Conservation (phyloP, 2,888 invertebrate genomes). For the Spisula subtruncata region DNA sequence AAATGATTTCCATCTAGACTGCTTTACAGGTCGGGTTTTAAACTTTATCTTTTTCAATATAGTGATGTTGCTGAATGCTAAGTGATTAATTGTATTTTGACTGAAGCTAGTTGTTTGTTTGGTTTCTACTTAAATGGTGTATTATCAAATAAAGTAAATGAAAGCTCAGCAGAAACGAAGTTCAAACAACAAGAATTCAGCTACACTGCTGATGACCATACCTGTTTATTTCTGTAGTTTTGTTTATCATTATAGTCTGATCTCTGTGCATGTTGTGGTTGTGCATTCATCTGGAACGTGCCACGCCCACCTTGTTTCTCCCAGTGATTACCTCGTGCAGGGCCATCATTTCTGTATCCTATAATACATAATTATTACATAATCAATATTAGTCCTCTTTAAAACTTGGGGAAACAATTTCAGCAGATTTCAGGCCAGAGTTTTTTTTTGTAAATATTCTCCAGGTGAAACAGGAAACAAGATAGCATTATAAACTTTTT, state of each 20-base stretch:
- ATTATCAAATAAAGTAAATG: too few relatives aligned
- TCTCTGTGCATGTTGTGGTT: slow-evolving; percentile 19
- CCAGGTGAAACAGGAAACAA: not conserved
- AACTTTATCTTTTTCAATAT: too few relatives aligned
- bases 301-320: slow-evolving; percentile 30
- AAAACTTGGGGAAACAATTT: not conserved
- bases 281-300: slow-evolving; percentile 27
- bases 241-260: slow-evolving; percentile 19
- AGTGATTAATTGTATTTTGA: too few relatives aligned
- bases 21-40: too few relatives aligned
- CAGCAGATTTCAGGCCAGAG: not conserved
- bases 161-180: too few relatives aligned
- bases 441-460: not conserved
- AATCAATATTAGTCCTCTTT: not conserved
- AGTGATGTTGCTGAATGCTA: too few relatives aligned
- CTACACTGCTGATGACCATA: too few relatives aligned
- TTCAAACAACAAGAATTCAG: too few relatives aligned
- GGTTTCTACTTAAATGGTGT: too few relatives aligned
- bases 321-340: slow-evolving; percentile 45
- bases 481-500: too few relatives aligned
- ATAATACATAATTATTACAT: slow-evolving; percentile 13
- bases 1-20: too few relatives aligned
- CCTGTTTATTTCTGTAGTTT: slow-evolving; percentile 41
- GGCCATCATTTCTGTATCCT: slow-evolving; percentile 33
- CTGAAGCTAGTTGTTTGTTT: too few relatives aligned